Base-by-base conservation (phyloP, 2,888 invertebrate genomes). In the Abscondita cerata region DNA sequence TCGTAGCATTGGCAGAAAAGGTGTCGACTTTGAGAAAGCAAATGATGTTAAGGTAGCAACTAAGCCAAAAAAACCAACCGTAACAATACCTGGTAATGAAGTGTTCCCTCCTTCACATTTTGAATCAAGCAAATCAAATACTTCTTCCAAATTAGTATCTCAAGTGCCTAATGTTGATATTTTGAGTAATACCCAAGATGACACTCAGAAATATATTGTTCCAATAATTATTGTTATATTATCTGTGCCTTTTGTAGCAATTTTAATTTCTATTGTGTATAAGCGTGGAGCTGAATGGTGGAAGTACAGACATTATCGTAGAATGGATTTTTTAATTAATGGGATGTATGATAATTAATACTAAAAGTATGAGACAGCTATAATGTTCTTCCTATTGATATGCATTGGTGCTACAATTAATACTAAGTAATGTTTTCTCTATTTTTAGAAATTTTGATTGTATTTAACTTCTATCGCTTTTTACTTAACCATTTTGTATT, bases 251-350 rank as follows among this genome's bases (percentile, higher is more conserved):
- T 83, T 92, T 76, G 86, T 92, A 69, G 86, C 88, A 36, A 83
- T 89, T 46, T 81, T 89, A 48, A 84, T 88, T 13, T 87, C 88
- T 60, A 83, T 90, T 77, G 82, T 88, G 18, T 83, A 89, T 60
- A 87, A 87, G 69, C 83, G 88, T 67, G 88, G 92, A n/a, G 84
- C 88, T 69, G 93, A 93, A 75, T 91, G 91, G 76, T 93, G 93
- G 92, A 88, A 89, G 71, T 91, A 93, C 68, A 85, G 93, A 70
- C 93, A 94, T 79, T 94, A 94, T 74, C 87, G 91, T 66, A 84
- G 93, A 76, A 93, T 94, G 93, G 93, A 94, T 80, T 93, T 92
- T 75, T 84, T 94, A 11, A 89, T 94, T 57, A 93, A 94, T 80
- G 94, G 93, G 72, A 93, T 94, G 90, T 94, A 94, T 75, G 92